These are phyloP conservation scores for Nysson spinosus DNA, from an alignment of 2,888 invertebrate genomes.

Conservation along the genomic window DNA sequence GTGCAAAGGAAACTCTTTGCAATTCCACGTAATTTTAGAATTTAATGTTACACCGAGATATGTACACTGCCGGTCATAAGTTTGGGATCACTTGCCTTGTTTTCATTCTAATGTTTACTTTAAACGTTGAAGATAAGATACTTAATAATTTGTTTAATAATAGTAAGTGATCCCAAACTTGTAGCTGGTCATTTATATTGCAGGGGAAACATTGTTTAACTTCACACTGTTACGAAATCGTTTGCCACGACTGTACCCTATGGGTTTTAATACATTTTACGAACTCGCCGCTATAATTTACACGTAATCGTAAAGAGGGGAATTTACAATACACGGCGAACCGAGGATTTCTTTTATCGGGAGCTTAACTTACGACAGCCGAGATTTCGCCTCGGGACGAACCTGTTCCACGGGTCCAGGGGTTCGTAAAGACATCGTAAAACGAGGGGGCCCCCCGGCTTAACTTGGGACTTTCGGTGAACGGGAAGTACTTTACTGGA, in stretches of 20 bases:
- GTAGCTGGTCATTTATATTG: too few species aligned
- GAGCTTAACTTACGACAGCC: constrained; percentile 12
- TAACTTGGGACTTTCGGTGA: constrained; percentile 16
- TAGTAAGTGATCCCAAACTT: too few species aligned
- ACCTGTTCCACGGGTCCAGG: constrained; percentile 32
- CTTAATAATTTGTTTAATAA: too few species aligned
- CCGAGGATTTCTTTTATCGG: not conserved
- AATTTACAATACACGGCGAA: constrained; percentile 9
- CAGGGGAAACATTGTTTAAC: too few species aligned
- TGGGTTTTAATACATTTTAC: constrained; percentile 11
- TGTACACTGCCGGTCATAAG: too few species aligned
- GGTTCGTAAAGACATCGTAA: constrained; percentile 31
- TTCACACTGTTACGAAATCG: constrained; percentile 10
- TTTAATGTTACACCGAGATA: too few species aligned
- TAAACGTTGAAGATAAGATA: too few species aligned
- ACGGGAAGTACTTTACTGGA: constrained; percentile 1
- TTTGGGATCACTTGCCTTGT: too few species aligned
- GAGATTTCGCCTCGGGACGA: constrained; percentile 28
- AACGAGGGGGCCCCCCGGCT: constrained; percentile 19
- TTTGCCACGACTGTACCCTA: constrained; percentile 6
- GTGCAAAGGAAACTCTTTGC: too few species aligned
- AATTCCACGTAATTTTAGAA: too few species aligned
- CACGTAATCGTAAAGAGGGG: constrained; percentile 17
- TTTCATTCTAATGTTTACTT: too few species aligned
- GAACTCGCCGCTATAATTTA: constrained; percentile 17